Conservation (phyloP, 2,888 invertebrate genomes). For the Protodeltote pygarga region DNA sequence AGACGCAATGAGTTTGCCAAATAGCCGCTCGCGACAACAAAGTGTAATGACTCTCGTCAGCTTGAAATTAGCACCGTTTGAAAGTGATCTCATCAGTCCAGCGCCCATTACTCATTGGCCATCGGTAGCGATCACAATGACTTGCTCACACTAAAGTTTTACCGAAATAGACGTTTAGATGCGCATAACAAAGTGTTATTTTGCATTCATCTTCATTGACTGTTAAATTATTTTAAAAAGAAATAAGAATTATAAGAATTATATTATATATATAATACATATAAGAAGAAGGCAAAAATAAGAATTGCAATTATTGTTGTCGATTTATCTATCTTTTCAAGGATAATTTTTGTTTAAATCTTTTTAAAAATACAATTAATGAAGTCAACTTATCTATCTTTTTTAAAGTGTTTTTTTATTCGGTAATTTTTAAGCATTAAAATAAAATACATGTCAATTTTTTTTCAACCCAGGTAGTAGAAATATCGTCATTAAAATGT, state of each 20-base stretch:
- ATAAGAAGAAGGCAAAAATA: too few species aligned
- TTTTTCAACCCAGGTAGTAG: too few species aligned
- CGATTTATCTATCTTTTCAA: too few species aligned
- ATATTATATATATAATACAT: too few species aligned
- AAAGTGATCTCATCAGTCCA: slow-evolving; percentile 77
- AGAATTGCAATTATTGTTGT: too few species aligned
- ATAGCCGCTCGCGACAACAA: slow-evolving; percentile 51
- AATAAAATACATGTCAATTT: too few species aligned
- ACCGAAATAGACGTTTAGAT: slow-evolving; percentile 34
- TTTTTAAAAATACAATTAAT: neutral
- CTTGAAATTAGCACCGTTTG: slow-evolving; percentile 76
- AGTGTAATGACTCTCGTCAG: slow-evolving; percentile 68
- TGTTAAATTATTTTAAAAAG: slow-evolving; percentile 9
- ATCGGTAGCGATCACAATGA: slow-evolving; percentile 52
- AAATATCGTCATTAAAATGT: neutral
- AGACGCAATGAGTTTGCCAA: slow-evolving; percentile 36
- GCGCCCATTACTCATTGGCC: slow-evolving; percentile 76
- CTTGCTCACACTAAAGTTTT: slow-evolving; percentile 48
- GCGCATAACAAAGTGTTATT: slow-evolving; percentile 18
- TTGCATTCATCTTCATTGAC: slow-evolving; percentile 34
- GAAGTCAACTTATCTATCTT: too few species aligned
- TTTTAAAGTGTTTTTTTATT: too few species aligned
- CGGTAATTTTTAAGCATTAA: too few species aligned
- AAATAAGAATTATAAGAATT: too few species aligned
- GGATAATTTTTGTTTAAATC: too few species aligned